Evolutionary conservation across 2,888 invertebrate genomes (phyloP).

Genomic region (Cylindroiulus punctatus): DNA sequence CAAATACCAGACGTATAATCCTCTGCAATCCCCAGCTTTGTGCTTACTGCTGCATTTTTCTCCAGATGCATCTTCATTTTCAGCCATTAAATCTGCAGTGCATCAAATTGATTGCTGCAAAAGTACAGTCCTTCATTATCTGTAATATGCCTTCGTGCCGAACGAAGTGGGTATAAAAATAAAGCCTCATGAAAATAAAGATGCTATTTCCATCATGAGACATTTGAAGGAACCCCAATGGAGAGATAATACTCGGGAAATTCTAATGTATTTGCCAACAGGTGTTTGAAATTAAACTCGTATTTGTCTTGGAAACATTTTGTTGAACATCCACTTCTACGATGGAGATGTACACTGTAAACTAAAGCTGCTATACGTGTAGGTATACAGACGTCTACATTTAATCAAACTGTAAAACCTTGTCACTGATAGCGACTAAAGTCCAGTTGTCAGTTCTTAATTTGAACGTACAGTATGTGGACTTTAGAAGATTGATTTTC

Average conservation of each 20-base stretch:
- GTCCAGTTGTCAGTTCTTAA: background rate
- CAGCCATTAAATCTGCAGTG: background rate
- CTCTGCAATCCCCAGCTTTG: background rate
- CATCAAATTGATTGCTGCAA: background rate
- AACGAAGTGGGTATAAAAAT: too few species aligned
- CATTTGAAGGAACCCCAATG: too few species aligned
- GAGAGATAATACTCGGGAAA: too few species aligned
- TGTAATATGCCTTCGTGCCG: background rate
- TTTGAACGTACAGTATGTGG: background rate
- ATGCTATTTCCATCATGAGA: too few species aligned
- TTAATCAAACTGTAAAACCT: background rate
- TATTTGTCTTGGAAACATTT: too few species aligned
- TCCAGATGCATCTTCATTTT: slow-evolving; percentile 2
- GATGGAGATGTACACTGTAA: too few species aligned
- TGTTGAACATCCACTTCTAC: too few species aligned
- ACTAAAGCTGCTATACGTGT: too few species aligned
- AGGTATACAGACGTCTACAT: background rate
- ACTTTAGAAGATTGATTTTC: background rate
- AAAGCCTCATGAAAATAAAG: background rate
- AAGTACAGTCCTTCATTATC: background rate
- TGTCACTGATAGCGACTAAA: background rate
- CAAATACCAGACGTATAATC: background rate
- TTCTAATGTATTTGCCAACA: too few species aligned
- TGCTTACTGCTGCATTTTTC: background rate
- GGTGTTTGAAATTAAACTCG: too few species aligned